phyloP scores from a whole-genome alignment of 1,140 invertebrate species.

The Nephila pilipes region DNA sequence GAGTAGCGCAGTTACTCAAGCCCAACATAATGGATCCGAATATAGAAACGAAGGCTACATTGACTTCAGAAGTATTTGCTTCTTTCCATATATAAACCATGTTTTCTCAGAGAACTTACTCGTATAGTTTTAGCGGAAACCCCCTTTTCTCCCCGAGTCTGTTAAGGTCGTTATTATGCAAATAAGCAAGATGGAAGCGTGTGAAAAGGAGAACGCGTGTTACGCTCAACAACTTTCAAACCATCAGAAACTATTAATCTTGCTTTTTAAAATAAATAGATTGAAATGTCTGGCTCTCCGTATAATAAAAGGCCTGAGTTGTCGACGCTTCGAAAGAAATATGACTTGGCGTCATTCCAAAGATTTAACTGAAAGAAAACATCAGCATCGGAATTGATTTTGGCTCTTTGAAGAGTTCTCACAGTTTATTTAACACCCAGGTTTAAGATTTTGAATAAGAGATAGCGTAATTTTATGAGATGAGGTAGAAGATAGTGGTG shows the following conservation, averaged over 20 bases:
- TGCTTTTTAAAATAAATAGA: slow-evolving; percentile 2
- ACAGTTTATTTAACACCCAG: background rate
- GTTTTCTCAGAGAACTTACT: too few species aligned
- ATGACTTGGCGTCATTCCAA: background rate
- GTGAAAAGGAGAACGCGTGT: background rate
- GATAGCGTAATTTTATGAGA: background rate
- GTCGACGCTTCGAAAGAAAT: background rate
- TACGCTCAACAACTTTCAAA: background rate
- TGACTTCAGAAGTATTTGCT: too few species aligned
- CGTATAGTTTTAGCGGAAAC: too few species aligned
- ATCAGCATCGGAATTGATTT: background rate
- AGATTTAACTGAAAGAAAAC: background rate
- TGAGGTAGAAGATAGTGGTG: too few species aligned
- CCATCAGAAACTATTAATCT: background rate
- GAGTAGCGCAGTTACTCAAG: too few species aligned
- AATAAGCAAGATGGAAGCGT: background rate
- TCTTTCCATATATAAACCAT: too few species aligned
- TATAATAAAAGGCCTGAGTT: background rate
- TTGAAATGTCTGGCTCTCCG: slow-evolving; percentile 18
- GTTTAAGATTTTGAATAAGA: background rate
- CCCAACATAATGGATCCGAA: too few species aligned
- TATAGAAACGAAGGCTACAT: too few species aligned
- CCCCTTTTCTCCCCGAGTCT: too few species aligned
- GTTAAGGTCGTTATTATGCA: background rate
- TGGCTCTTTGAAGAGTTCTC: background rate